phyloP scores from a whole-genome alignment of 2,797 vertebrate species.

The Amphiprion clarkii region DNA sequence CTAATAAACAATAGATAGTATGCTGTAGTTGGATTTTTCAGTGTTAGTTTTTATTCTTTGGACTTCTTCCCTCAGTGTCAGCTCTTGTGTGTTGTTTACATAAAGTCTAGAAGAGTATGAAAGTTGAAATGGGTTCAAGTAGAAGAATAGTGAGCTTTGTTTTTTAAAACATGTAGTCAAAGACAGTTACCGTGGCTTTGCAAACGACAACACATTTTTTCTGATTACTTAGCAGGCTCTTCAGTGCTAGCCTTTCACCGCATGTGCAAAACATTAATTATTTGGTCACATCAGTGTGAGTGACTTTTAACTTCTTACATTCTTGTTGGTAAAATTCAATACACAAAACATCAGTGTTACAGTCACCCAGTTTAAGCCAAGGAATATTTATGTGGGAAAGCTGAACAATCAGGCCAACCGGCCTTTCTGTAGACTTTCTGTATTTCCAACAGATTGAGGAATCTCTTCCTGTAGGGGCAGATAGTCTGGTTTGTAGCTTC shows the following conservation, averaged over 20 bases:
- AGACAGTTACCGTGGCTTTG: background rate
- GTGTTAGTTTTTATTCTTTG: background rate
- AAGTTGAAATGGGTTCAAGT: background rate
- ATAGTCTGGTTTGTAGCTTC: too few relatives aligned
- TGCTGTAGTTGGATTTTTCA: background rate
- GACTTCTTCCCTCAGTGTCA: background rate
- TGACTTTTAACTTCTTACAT: background rate
- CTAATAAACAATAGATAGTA: background rate
- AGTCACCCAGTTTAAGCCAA: background rate
- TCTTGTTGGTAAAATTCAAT: background rate
- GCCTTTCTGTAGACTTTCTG: background rate
- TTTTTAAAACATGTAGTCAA: background rate
- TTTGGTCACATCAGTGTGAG: background rate
- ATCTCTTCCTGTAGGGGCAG: background rate
- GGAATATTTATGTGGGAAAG: background rate
- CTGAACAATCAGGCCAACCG: background rate
- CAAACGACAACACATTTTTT: background rate
- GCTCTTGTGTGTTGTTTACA: background rate
- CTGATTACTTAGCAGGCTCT: background rate
- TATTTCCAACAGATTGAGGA: background rate
- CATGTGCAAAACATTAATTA: background rate
- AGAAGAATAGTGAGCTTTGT: background rate
- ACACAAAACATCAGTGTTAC: background rate
- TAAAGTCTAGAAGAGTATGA: background rate
- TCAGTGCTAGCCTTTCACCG: background rate